Evolutionary conservation across 2,888 invertebrate species (phyloP).

Genomic region (Clostera curtula): DNA sequence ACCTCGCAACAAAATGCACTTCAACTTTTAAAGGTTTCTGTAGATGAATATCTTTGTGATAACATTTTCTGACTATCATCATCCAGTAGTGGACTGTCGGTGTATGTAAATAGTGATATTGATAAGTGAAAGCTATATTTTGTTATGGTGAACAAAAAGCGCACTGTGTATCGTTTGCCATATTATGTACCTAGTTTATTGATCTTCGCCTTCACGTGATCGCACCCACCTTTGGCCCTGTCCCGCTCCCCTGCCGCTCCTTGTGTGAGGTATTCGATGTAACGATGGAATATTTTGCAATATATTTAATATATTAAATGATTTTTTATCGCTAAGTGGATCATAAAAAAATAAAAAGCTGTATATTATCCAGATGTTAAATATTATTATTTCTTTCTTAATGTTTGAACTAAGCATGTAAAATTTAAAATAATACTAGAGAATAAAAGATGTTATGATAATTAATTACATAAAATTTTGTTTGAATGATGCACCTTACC

Average conservation of each 20-base stretch:
- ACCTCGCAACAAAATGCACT: slow-evolving; percentile 35
- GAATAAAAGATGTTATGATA: slow-evolving; percentile 75
- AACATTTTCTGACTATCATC: slow-evolving; percentile 52
- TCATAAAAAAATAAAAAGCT: slow-evolving; percentile 54
- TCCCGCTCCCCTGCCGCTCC: slow-evolving; percentile 30
- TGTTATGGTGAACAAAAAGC: slow-evolving; percentile 57
- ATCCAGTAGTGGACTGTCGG: slow-evolving; percentile 50
- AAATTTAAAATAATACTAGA: slow-evolving; percentile 75
- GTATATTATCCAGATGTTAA: slow-evolving; percentile 74
- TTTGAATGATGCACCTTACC: slow-evolving; percentile 53
- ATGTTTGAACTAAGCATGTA: slow-evolving; percentile 75
- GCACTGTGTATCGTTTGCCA: slow-evolving; percentile 56
- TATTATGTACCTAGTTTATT: slow-evolving; percentile 34
- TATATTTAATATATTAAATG: slow-evolving; percentile 46
- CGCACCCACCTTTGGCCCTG: slow-evolving; percentile 40
- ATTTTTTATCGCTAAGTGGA: slow-evolving; percentile 63
- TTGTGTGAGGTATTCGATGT: slow-evolving; percentile 47
- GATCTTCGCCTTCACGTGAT: slow-evolving; percentile 28
- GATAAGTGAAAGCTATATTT: slow-evolving; percentile 67
- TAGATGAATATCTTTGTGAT: slow-evolving; percentile 67
- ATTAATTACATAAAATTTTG: slow-evolving; percentile 71
- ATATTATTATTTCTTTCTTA: slow-evolving; percentile 73
- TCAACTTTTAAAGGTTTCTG: slow-evolving; percentile 41
- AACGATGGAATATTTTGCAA: slow-evolving; percentile 73
- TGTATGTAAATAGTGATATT: slow-evolving; percentile 50